Evolutionary conservation across 2,797 vertebrate species (phyloP).

Genomic region (Pipistrellus kuhlii): DNA sequence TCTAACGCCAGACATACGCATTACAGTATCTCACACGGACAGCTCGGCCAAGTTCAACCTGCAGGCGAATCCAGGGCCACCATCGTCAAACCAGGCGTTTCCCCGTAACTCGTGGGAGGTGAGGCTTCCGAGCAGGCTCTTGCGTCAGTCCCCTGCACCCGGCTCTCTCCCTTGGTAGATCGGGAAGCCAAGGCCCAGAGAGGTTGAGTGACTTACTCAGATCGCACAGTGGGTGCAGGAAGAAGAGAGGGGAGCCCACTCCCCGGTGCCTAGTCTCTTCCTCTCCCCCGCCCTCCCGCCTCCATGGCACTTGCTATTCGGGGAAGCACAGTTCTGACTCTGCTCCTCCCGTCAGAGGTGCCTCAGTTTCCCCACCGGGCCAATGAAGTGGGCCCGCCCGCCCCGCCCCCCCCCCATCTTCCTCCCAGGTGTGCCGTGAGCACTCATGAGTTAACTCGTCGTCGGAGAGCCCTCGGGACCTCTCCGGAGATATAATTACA

Average conservation of each 20-base stretch:
- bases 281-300: background rate
- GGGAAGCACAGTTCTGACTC: background rate
- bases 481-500: conserved; percentile 70
- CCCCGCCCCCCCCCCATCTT: background rate
- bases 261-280: rapidly evolving
- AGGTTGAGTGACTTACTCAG: background rate
- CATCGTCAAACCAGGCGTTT: background rate
- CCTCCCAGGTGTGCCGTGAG: background rate
- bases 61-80: background rate
- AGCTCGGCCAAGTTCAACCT: background rate
- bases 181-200: background rate
- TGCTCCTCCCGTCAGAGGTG: background rate
- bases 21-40: rapidly evolving
- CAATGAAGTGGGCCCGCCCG: rapidly evolving
- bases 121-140: background rate
- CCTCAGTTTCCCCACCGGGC: background rate
- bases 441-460: conserved; percentile 27
- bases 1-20: background rate
- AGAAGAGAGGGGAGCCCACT: background rate
- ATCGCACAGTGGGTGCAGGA: background rate
- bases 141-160: too few relatives aligned
- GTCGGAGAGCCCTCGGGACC: background rate
- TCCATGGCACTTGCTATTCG: background rate
- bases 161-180: background rate
- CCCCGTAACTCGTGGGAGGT: background rate